These are phyloP conservation scores for Cyprinus carpio DNA, from an alignment of 2,113 vertebrate genomes.

Conservation along the genomic window DNA sequence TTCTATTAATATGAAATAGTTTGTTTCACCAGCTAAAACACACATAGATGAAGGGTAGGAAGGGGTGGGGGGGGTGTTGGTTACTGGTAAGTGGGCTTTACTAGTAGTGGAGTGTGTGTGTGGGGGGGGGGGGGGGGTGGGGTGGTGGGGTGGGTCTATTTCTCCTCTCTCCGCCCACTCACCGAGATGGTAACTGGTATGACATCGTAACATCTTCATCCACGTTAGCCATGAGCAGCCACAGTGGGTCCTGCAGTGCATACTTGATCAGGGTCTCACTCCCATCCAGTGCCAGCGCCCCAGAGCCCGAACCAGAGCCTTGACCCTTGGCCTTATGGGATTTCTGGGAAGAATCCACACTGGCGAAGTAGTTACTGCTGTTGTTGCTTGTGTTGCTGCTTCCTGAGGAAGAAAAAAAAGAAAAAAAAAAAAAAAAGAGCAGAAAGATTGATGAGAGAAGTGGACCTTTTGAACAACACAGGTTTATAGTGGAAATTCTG, in stretches of 20 bases:
- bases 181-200: conserved; percentile 89
- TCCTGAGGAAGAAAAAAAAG: conserved; percentile 65
- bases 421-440: not conserved
- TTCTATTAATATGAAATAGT: no score
- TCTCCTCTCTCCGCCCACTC: conserved; percentile 61
- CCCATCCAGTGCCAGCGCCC: conserved; percentile 63
- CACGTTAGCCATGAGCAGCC: conserved; percentile 83
- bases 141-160: not conserved
- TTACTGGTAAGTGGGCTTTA: not conserved
- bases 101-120: not conserved
- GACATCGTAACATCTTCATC: conserved; percentile 88
- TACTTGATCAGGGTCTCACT: conserved; percentile 74
- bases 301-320: conserved; percentile 31
- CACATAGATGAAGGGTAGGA: not conserved
- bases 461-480: no score
- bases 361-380: conserved; percentile 93
- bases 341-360: conserved; percentile 90
- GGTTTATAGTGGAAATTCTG: not conserved
- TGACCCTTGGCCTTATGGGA: conserved; percentile 75
- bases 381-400: conserved; percentile 83
- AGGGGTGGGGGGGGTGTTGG: not conserved
- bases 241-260: conserved; percentile 83
- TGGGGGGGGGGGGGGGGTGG: not conserved
- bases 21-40: not conserved
- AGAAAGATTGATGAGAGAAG: not conserved